Base-by-base conservation (phyloP, 2,888 invertebrate species). In the Apamea epomidion region DNA sequence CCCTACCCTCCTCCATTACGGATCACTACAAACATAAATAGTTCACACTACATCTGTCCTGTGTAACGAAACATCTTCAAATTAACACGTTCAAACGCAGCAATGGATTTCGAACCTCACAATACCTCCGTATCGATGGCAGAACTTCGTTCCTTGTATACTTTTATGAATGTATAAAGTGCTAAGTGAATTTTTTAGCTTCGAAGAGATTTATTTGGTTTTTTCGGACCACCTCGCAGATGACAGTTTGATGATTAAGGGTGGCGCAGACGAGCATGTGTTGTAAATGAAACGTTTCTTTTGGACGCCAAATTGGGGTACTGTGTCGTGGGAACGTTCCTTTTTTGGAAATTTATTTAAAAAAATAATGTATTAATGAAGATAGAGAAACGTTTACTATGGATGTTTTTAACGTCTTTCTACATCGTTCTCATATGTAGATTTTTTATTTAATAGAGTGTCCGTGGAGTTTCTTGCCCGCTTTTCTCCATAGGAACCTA, bases 121-220 rank as follows among this genome's bases (percentile, higher is more conserved):
- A 18, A 77, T 79, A 71, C 54, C 65, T 64, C 81, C 80, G 67
- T 84, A 82, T 69, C 42, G 74, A 74, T 80, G 29, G 48, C 51
- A 42, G 68, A 79, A 80, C 80, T 80, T 81, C 54, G 87, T 82
- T 86, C 83, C 81, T 84, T 78, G 81, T 85, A 80, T 81, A 90
- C 86, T 92, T 91, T 90, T 87, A 88, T 91, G 88, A 90, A 89
- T 89, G 87, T 90, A 83, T 92, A 89, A 89, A 91, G 91, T 92
- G 92, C 91, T 93, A 94, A 94, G 93, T 94, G 93, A 91, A 62
- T 91, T 93, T 92, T 92, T 91, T 90, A 79, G 88, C 71, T 76
- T 80, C 81, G 81, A 84, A 86, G 82, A 89, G 85, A 90, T 86
- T 89, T 92, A 82, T 87, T 84, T 80, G 54, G 60, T 92, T 94